These are phyloP conservation scores for Myiothlypis chrysogaster DNA, from an alignment of 2,797 vertebrate species.

Conservation along the genomic window DNA sequence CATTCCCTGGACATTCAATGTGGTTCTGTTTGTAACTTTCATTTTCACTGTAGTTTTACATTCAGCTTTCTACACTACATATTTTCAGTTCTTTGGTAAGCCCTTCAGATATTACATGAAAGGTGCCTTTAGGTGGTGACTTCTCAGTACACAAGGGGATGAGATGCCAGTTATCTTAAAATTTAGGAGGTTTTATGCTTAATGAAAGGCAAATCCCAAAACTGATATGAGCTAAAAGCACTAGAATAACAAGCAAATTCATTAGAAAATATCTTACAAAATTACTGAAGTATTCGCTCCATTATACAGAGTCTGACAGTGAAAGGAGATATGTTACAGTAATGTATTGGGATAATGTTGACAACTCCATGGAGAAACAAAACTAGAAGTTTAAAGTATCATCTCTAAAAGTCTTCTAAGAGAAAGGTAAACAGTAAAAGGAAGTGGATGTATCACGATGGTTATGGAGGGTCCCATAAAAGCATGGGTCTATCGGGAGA, in stretches of 20 bases:
- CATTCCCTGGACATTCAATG: background rate
- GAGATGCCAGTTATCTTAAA: background rate
- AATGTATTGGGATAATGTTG: background rate
- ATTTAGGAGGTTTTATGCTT: background rate
- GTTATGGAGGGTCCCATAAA: background rate
- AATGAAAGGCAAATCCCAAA: background rate
- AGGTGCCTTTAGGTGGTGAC: background rate
- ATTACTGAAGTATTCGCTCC: background rate
- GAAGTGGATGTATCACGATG: too few species aligned
- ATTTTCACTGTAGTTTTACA: background rate
- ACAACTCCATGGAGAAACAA: background rate
- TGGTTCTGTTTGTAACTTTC: background rate
- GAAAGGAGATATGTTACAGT: background rate
- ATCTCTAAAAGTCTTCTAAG: background rate
- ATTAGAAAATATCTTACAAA: background rate
- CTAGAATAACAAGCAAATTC: background rate
- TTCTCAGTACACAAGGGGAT: background rate
- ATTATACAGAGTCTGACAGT: background rate
- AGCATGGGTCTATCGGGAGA: background rate
- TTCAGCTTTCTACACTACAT: background rate
- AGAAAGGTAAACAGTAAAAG: background rate
- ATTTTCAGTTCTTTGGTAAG: background rate
- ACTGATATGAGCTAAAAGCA: background rate
- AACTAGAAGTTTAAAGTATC: background rate
- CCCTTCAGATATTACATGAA: background rate